Conservation (phyloP, 1,140 invertebrate species). For the Mercenaria mercenaria region DNA sequence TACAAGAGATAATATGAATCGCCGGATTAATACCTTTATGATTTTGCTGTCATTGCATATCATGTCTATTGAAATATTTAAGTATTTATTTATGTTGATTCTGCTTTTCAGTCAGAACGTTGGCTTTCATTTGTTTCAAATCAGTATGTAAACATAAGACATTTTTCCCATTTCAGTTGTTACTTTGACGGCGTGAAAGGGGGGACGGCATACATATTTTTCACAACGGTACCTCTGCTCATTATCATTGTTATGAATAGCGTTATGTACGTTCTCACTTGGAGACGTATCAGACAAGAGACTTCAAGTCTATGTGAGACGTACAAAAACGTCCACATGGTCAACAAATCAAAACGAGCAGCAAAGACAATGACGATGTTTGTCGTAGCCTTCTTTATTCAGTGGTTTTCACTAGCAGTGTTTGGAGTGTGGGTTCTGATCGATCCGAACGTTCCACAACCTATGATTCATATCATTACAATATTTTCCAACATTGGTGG, state of each 20-base stretch:
- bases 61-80: too few relatives aligned
- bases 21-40: too few relatives aligned
- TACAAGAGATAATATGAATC: too few relatives aligned
- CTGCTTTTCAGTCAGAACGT: too few relatives aligned
- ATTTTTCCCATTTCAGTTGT: slow-evolving; percentile 59
- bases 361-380: slow-evolving; percentile 71
- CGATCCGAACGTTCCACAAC: slow-evolving; percentile 60
- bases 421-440: slow-evolving; percentile 65
- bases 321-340: slow-evolving; percentile 46
- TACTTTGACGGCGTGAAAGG: slow-evolving; percentile 72
- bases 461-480: slow-evolving; percentile 61
- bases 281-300: slow-evolving; percentile 61
- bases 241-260: slow-evolving; percentile 63
- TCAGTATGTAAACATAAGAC: too few relatives aligned
- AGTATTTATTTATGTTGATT: too few relatives aligned
- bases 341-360: slow-evolving; percentile 50
- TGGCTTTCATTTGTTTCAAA: too few relatives aligned
- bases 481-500: slow-evolving; percentile 73
- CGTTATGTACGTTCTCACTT: slow-evolving; percentile 68
- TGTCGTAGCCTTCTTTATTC: slow-evolving; percentile 69
- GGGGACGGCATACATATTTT: slow-evolving; percentile 60
- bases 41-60: too few relatives aligned
- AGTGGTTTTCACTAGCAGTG: slow-evolving; percentile 71
- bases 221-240: slow-evolving; percentile 68
- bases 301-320: slow-evolving; percentile 11